Evolutionary conservation across 2,888 invertebrate species (phyloP), one percentile per base, ranked within the genome.

Genomic region (Stratiomys singularior): DNA sequence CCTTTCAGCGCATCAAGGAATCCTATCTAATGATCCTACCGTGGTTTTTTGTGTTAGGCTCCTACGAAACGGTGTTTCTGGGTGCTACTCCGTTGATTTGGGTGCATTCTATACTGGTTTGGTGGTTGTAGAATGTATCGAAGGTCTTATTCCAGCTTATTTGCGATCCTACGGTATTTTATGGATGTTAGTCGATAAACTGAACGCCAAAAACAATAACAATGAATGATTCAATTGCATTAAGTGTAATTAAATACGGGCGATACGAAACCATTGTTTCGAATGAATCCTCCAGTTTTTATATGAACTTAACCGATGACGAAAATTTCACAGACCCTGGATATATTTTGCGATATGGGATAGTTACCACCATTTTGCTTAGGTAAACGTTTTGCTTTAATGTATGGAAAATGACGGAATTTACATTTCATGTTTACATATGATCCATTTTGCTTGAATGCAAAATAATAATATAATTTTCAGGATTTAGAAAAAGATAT

Each of bases 341-440:
- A 27, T 77, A 60, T 60, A 56, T 77, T 71, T 46, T 77, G n/a
- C 30, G 77, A 77, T 77, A 77, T 69, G 77, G 77, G 25, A 23
- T 71, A 21, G 18, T 69, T 15, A 77, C 77, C 15, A 77, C 77
- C 9, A 44, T 56, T 23, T 60, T 71, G n/a, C 23, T 77, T 11
- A 77, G 77, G 77, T 77, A 56, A 66, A 9, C 5, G 13, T 15
- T 5, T 9, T 37, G 3, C 5, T 47, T 46, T 21, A 67, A 0
- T 37, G 2, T 30, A n/a, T n/a, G n/a, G n/a, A n/a, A n/a, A n/a
- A n/a, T n/a, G n/a, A n/a, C n/a, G n/a, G n/a, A n/a, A n/a, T n/a
- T n/a, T n/a, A n/a, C n/a, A n/a, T n/a, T n/a, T n/a, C n/a, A n/a
- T n/a, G n/a, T n/a, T n/a, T n/a, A n/a, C n/a, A n/a, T n/a, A n/a